Evolutionary conservation across 2,888 invertebrate genomes (phyloP).

Genomic region (Helicoverpa assulta): DNA sequence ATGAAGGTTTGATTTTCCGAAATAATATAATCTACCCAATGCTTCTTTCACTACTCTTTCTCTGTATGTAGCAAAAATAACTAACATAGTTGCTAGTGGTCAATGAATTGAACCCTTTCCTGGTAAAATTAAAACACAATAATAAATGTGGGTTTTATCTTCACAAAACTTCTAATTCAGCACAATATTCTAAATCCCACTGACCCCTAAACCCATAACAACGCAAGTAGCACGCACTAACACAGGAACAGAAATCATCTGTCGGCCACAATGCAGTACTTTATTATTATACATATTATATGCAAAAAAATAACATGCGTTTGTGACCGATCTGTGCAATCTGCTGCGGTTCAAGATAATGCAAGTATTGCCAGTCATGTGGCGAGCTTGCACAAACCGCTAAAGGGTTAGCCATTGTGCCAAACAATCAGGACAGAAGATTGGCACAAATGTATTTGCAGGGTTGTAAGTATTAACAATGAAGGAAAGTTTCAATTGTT

Average conservation of each 20-base stretch:
- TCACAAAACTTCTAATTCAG: not conserved
- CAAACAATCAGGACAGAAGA: constrained; percentile 39
- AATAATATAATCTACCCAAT: too few species aligned
- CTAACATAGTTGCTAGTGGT: too few species aligned
- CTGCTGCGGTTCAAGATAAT: constrained; percentile 80
- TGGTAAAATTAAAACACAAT: too few species aligned
- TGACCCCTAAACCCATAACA: constrained; percentile 48
- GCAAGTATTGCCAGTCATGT: constrained; percentile 78
- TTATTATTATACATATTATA: constrained; percentile 4
- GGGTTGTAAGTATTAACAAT: constrained; percentile 5
- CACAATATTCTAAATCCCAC: not conserved
- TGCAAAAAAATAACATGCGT: constrained; percentile 61
- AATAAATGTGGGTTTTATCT: not conserved
- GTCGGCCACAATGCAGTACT: constrained; percentile 61
- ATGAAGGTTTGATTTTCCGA: too few species aligned
- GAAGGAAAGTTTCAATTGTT: constrained; percentile 36
- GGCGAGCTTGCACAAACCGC: constrained; percentile 77
- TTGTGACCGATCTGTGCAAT: constrained; percentile 79
- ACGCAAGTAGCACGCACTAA: constrained; percentile 37
- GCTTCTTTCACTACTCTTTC: too few species aligned
- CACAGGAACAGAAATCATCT: constrained; percentile 70
- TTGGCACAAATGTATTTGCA: constrained; percentile 49
- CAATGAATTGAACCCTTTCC: too few species aligned
- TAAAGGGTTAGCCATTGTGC: constrained; percentile 71
- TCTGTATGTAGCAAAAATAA: too few species aligned